phyloP scores from a whole-genome alignment of 2,797 vertebrate genomes.

The Anabas testudineus region DNA sequence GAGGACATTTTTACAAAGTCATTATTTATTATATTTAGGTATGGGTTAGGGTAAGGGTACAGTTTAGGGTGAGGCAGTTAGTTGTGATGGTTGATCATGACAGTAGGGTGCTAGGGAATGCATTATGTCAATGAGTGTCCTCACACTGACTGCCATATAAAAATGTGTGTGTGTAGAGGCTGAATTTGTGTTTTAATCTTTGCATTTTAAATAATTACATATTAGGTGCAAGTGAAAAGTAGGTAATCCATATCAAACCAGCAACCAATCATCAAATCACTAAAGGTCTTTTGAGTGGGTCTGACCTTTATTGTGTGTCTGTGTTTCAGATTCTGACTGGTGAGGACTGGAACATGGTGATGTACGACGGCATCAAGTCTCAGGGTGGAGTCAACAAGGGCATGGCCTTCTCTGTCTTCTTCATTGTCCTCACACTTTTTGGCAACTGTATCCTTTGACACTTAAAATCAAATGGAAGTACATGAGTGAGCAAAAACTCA shows the following conservation, averaged over 20 bases:
- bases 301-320: constrained; percentile 26
- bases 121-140: too few species aligned
- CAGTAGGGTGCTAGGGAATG: too few species aligned
- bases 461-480: constrained; percentile 8
- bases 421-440: constrained; percentile 97
- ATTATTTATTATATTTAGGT: too few species aligned
- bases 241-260: background rate
- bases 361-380: constrained; percentile 97
- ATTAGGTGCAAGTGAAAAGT: background rate
- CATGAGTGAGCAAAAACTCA: background rate
- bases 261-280: background rate
- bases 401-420: constrained; percentile 97
- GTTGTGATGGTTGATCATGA: too few species aligned
- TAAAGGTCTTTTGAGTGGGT: background rate
- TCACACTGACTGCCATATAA: too few species aligned
- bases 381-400: constrained; percentile 95
- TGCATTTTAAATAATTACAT: background rate
- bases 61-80: too few species aligned
- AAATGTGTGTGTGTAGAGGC: background rate
- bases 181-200: background rate
- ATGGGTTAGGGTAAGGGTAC: too few species aligned
- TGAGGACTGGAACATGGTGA: constrained; percentile 98
- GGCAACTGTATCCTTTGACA: constrained; percentile 93
- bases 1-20: too few species aligned
- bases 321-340: constrained; percentile 92